phyloP scores from a whole-genome alignment of 2,888 invertebrate genomes.

The Pollenia amentaria region DNA sequence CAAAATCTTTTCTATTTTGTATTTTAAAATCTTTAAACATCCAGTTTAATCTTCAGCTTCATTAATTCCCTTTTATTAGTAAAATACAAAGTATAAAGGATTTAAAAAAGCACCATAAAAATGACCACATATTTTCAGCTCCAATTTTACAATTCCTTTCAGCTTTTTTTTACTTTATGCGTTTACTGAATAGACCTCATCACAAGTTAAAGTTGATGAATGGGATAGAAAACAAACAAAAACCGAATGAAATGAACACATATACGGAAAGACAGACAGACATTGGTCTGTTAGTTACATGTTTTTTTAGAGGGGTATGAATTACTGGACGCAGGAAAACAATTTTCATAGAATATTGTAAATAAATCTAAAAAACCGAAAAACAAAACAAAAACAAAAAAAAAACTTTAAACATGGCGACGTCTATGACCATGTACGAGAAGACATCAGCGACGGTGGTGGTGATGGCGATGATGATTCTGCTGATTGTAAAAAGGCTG shows the following conservation, averaged over 20 bases:
- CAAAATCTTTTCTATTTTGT: not conserved
- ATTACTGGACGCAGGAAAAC: conserved; percentile 55
- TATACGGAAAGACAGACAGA: not conserved
- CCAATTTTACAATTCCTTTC: not conserved
- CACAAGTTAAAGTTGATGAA: conserved; percentile 58
- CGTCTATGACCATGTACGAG: conserved; percentile 7
- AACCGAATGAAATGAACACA: conserved; percentile 31
- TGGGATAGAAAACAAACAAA: conserved; percentile 36
- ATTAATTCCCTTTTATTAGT: conserved; percentile 38
- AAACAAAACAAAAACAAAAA: not conserved
- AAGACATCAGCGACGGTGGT: not conserved
- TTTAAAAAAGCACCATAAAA: conserved; percentile 3
- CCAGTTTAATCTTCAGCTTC: conserved; percentile 12
- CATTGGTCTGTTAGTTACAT: not conserved
- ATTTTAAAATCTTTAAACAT: not conserved
- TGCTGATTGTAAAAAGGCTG: conserved; percentile 53
- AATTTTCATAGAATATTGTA: conserved; percentile 62
- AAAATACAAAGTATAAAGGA: conserved; percentile 33
- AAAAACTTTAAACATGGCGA: conserved; percentile 20
- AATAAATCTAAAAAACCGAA: conserved; percentile 47
- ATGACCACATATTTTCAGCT: conserved; percentile 7
- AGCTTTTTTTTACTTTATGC: not conserved
- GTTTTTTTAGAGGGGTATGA: not conserved
- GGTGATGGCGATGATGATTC: conserved; percentile 16
- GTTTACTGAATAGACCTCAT: conserved; percentile 43